Evolutionary conservation across 2,888 invertebrate species (phyloP).

Genomic region (Bhutanitis thaidina): DNA sequence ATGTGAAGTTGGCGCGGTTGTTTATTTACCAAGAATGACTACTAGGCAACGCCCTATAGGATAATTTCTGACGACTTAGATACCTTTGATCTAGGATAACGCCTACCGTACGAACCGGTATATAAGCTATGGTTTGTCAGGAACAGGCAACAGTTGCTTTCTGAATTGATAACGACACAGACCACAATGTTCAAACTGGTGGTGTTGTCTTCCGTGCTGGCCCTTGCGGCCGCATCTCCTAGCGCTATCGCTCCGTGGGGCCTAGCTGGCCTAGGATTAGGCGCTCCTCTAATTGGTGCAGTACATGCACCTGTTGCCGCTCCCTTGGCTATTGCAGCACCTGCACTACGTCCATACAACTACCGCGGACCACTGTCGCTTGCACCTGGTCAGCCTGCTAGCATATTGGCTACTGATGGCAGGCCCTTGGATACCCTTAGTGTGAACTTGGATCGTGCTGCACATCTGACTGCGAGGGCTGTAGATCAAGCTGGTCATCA

Average conservation of each 20-base stretch:
- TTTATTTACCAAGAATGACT: slow-evolving; percentile 31
- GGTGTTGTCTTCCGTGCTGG: slow-evolving; percentile 82
- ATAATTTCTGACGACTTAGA: slow-evolving; percentile 44
- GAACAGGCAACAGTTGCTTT: slow-evolving; percentile 58
- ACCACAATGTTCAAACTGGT: slow-evolving; percentile 80
- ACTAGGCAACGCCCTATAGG: slow-evolving; percentile 28
- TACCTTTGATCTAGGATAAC: slow-evolving; percentile 54
- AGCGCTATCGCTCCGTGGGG: slow-evolving; percentile 40
- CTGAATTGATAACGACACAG: slow-evolving; percentile 65
- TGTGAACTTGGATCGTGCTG: slow-evolving; percentile 68
- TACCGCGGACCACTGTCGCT: slow-evolving; percentile 69
- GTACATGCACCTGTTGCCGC: slow-evolving; percentile 34
- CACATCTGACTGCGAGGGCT: slow-evolving; percentile 60
- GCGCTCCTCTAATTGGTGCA: slow-evolving; percentile 44
- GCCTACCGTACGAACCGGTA: slow-evolving; percentile 58
- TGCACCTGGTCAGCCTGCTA: slow-evolving; percentile 67
- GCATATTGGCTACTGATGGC: slow-evolving; percentile 65
- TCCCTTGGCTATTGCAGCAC: slow-evolving; percentile 34
- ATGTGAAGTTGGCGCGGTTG: slow-evolving; percentile 23
- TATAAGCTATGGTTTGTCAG: slow-evolving; percentile 53
- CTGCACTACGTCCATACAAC: slow-evolving; percentile 54
- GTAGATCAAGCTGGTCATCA: slow-evolving; percentile 49
- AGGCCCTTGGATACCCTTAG: slow-evolving; percentile 70
- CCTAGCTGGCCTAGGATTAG: slow-evolving; percentile 28
- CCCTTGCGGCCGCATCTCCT: slow-evolving; percentile 75